Evolutionary conservation across 2,113 vertebrate species (phyloP).

Genomic region (Ibidorhyncha struthersii): DNA sequence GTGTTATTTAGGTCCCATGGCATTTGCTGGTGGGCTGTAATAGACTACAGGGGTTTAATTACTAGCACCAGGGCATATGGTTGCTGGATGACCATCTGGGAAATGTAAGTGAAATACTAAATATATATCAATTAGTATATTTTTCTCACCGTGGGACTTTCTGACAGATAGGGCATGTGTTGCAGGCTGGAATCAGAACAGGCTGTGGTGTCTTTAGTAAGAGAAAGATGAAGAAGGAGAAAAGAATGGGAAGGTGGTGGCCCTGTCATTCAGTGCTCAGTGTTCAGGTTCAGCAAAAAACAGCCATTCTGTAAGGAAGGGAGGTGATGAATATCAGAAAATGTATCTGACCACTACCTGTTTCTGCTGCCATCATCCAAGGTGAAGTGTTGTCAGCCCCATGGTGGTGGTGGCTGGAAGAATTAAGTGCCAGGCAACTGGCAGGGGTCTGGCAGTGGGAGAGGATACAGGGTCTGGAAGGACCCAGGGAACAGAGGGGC

Average conservation of each 20-base stretch:
- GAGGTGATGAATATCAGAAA: not conserved
- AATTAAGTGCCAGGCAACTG: not conserved
- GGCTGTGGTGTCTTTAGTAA: not conserved
- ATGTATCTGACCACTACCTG: not conserved
- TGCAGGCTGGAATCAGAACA: not conserved
- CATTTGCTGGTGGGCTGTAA: slow-evolving; percentile 23
- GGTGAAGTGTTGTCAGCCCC: not conserved
- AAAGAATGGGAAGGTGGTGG: not conserved
- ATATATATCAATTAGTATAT: not conserved
- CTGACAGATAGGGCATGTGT: not conserved
- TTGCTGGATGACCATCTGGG: not conserved
- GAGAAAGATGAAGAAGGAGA: not conserved
- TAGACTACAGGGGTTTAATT: not conserved
- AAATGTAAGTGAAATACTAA: not conserved
- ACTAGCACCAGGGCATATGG: not conserved
- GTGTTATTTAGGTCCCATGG: not conserved
- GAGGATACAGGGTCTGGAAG: not conserved
- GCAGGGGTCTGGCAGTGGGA: not conserved
- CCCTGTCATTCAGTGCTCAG: not conserved
- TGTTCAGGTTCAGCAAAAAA: not conserved
- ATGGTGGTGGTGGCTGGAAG: not conserved
- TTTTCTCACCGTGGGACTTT: not conserved
- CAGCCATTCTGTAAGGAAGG: not conserved
- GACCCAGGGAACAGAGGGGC: not conserved
- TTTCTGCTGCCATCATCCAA: not conserved